Base-by-base conservation (phyloP, 1,140 invertebrate species). In the Coenobita brevimanus region DNA sequence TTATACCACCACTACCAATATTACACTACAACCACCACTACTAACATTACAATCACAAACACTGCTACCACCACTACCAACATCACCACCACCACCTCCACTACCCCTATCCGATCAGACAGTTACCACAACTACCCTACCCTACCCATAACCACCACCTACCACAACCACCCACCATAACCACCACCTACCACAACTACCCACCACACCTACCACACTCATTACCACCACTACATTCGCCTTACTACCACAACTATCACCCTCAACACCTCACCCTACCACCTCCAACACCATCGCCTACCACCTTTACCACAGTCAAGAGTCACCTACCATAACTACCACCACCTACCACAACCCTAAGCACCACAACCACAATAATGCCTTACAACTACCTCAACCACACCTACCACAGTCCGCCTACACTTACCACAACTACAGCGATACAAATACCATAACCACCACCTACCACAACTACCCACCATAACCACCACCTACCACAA, bases 1-100 rank as follows among this genome's bases (percentile, higher is more conserved):
- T n/a, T n/a, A n/a, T n/a, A n/a, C n/a, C n/a, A n/a, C n/a, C n/a
- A n/a, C n/a, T n/a, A n/a, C n/a, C n/a, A n/a, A n/a, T n/a, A n/a
- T n/a, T n/a, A n/a, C n/a, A n/a, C n/a, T n/a, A n/a, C n/a, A n/a
- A n/a, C n/a, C n/a, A n/a, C n/a, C n/a, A n/a, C n/a, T n/a, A n/a
- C n/a, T n/a, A n/a, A n/a, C n/a, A n/a, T n/a, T n/a, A n/a, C n/a
- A n/a, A n/a, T n/a, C n/a, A n/a, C n/a, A n/a, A n/a, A n/a, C n/a
- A n/a, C n/a, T n/a, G n/a, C n/a, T n/a, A 71, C 67, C 67, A 71
- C 30, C 13, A 30, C 13, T 17, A 71, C 67, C 30, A 15, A 15
- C 67, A 17, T 71, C 67, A n/a, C 30, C 67, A 71, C 67, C 67
- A 10, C 67, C 67, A n/a, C 67, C 67, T 15, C 67, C 67, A n/a